Evolutionary conservation across 2,797 vertebrate genomes (phyloP).

Genomic region (Rhynchonycteris naso): DNA sequence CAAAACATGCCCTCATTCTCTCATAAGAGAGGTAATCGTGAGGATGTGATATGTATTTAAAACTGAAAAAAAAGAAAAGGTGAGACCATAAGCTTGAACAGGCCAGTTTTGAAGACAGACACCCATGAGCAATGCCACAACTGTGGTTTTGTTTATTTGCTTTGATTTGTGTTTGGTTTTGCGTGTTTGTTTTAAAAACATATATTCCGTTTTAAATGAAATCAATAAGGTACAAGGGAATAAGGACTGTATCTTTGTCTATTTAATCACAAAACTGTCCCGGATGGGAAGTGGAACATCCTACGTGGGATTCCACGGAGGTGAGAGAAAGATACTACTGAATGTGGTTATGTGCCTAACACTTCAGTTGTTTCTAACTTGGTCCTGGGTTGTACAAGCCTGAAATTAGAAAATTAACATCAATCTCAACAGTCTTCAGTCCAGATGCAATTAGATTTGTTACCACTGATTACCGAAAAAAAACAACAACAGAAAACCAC

Average conservation of each 20-base stretch:
- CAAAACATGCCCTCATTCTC: background rate
- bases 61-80: background rate
- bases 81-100: background rate
- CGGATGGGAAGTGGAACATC: constrained; percentile 91
- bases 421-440: accelerated
- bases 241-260: constrained; percentile 88
- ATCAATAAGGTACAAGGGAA: constrained; percentile 90
- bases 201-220: constrained; percentile 95
- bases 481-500: too few relatives aligned
- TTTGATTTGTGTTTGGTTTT: background rate
- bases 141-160: too few relatives aligned
- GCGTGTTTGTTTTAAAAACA: constrained; percentile 69
- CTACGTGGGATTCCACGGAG: constrained; percentile 96
- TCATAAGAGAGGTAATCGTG: background rate
- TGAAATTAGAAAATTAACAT: background rate
- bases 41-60: background rate
- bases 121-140: accelerated
- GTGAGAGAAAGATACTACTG: constrained; percentile 78
- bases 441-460: background rate
- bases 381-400: background rate
- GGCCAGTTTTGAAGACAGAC: accelerated
- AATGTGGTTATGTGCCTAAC: accelerated
- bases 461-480: too few relatives aligned
- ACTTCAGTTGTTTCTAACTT: accelerated
- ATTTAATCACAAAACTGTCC: constrained; percentile 95